Evolutionary conservation across 2,888 invertebrate species (phyloP), one percentile per base, ranked within the genome.

Genomic region (Coremacera marginata): DNA sequence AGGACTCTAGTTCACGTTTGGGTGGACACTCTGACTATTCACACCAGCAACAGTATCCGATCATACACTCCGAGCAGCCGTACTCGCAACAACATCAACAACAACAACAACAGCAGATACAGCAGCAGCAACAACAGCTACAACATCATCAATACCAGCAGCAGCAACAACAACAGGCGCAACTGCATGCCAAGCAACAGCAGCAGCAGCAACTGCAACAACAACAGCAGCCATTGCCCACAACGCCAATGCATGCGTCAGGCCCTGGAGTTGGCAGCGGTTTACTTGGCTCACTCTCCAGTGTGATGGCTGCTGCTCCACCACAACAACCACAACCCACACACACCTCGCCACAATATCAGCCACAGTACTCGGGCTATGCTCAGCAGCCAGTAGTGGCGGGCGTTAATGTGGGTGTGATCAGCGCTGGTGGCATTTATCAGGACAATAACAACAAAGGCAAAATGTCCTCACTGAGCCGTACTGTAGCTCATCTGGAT

Each of bases 401-500:
- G 27, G 87, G 87, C 7, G 87, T 87, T n/a, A 87, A 87, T 84
- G 87, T 87, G 79, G 87, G 87, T 73, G 87, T 87, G 63, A 85
- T 87, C 44, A 87, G 87, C 79, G 86, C 87, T 16, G 84, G 86
- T 34, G 87, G 86, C 44, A 84, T 87, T 60, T 87, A 87, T 81
- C 87, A 87, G 78, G 85, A 80, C 78, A 80, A 81, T 49, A 80
- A 76, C 72, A 80, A 77, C 65, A 80, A 82, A 44, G 75, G 65
- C 31, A 74, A 74, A 9, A 82, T 83, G 77, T 86, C 88, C 77
- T 84, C 88, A 44, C 79, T 89, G 77, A 88, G 89, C 77, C 88
- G 89, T 67, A 87, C 89, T 27, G 88, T 89, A 37, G 88, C 89
- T 79, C 88, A 89, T 72, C 83, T 89, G 77, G 89, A 89, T 81